These are phyloP conservation scores for Amazona vittata DNA, from an alignment of 2,113 vertebrate genomes.

Conservation along the genomic window DNA sequence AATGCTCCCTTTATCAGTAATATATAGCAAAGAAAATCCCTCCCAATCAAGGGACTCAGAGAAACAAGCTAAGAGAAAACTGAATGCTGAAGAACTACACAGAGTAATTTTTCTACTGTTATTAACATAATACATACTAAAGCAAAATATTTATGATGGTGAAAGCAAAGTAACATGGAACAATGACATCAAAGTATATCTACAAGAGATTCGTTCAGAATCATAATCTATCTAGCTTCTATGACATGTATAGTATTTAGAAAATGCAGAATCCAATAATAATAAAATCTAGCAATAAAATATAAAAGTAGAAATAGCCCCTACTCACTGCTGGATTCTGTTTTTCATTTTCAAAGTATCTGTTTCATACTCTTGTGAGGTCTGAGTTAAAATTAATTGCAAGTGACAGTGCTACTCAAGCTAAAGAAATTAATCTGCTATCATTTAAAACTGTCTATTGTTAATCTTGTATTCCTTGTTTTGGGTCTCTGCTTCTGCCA, in stretches of 20 bases:
- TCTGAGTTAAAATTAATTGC: slow-evolving; percentile 40
- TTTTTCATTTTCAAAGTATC: not conserved
- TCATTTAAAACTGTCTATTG: slow-evolving; percentile 6
- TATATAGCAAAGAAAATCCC: not conserved
- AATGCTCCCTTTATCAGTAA: not conserved
- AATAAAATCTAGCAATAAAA: not conserved
- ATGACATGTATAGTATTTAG: not conserved
- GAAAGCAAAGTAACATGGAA: not conserved
- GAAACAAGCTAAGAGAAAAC: not conserved
- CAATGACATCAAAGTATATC: not conserved
- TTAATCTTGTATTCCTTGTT: slow-evolving; percentile 35
- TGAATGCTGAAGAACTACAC: not conserved
- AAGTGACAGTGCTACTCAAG: slow-evolving; percentile 1
- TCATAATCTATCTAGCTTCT: not conserved
- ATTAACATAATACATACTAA: not conserved
- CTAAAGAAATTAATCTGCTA: slow-evolving; percentile 29
- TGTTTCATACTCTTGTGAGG: not conserved
- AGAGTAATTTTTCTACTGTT: not conserved
- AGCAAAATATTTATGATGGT: not conserved
- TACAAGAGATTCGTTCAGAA: not conserved
- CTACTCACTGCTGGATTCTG: not conserved
- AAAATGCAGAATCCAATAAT: not conserved
- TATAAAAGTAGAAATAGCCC: not conserved
- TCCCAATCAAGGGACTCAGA: not conserved
- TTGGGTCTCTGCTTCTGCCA: not conserved